Evolutionary conservation across 2,888 invertebrate genomes (phyloP), one percentile per base, ranked within the genome.

Genomic region (Sussaba pulchella): DNA sequence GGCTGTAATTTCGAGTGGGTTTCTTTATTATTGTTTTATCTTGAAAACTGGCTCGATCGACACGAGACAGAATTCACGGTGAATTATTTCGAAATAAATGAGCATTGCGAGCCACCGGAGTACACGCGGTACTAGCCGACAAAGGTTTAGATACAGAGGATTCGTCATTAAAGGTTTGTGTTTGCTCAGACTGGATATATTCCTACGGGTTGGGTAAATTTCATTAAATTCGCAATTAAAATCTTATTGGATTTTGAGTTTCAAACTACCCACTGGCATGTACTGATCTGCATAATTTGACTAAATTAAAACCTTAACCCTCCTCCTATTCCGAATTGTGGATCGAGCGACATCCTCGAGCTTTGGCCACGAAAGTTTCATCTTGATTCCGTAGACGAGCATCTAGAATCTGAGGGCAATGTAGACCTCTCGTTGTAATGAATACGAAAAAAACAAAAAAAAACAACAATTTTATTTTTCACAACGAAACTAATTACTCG

Each of bases 221-320:
- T 82, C 79, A 81, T 82, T 82, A 76, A 83, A 82, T 77, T 82
- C 80, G 79, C 78, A 83, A 84, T 84, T 83, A 82, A 83, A 74
- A 77, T 80, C 71, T 83, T 83, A 83, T 83, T 82, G 82, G 73
- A 84, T 82, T 73, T 52, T 66, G 74, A 81, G 75, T 84, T 83
- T 78, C 50, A 61, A 82, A 81, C 78, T 82, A 76, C 71, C 74
- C 50, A 50, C 10, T 59, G 31, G 54, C 64, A 45, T 73, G 39
- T 61, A 61, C 78, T 71, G 61, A 61, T 78, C 78, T 47, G 47
- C 71, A 76, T 76, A 69, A 80, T 78, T 72, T 41, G 61, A 19
- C 50, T 39, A 63, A 72, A 76, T 67, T 64, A 45, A 76, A 61
- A 39, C 61, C 57, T 31, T n/a, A 31, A 17, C 17, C 31, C 57